Evolutionary conservation across 2,113 vertebrate species (phyloP).

Genomic region (Eonycteris spelaea): DNA sequence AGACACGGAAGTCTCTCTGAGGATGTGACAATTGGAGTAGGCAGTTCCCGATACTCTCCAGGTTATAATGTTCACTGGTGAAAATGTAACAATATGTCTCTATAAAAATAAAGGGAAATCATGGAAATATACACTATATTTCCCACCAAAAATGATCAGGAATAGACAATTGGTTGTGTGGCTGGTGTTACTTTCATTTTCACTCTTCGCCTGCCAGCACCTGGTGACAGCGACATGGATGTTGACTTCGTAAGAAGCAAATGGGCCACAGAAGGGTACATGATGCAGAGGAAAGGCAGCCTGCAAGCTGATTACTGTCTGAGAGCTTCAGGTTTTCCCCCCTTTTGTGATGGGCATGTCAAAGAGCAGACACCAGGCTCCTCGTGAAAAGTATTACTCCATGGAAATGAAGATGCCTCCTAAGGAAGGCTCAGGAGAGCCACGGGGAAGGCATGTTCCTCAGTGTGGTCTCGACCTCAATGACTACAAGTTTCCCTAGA

Average conservation of each 20-base stretch:
- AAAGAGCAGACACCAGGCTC: neutral
- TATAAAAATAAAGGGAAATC: neutral
- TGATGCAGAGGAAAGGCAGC: neutral
- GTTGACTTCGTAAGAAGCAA: neutral
- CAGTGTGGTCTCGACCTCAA: neutral
- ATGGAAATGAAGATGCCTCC: neutral
- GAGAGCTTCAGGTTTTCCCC: neutral
- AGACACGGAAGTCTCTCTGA: neutral
- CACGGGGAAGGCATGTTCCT: neutral
- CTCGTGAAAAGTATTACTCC: neutral
- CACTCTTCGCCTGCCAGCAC: neutral
- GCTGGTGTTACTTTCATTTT: neutral
- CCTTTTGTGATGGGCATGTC: no score
- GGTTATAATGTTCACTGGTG: neutral
- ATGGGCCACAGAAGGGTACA: neutral
- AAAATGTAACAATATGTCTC: neutral
- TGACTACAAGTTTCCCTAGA: neutral
- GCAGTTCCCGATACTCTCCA: neutral
- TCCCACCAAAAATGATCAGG: neutral
- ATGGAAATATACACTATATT: neutral
- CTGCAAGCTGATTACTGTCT: neutral
- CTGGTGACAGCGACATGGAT: neutral
- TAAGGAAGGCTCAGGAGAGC: neutral
- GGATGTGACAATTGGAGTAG: neutral
- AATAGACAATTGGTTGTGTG: neutral